Base-by-base conservation (phyloP, 1,140 invertebrate genomes). In the Drosophila seguyi region DNA sequence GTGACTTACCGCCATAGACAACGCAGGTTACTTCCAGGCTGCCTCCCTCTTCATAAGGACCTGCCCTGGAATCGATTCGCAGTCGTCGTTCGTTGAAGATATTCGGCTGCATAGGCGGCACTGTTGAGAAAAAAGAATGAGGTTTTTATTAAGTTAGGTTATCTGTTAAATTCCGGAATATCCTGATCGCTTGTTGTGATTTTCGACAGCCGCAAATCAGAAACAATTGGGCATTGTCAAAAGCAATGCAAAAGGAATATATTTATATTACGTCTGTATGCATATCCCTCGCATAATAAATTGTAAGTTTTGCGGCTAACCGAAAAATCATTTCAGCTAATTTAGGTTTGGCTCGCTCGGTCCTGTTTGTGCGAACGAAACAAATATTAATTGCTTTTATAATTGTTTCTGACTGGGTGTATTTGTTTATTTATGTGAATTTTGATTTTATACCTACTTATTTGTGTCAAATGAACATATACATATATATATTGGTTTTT, bases 11-110 rank as follows among this genome's bases (percentile, higher is more conserved):
- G 92, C 97, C 97, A 41, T 94, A 95, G 39, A 97, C 97, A 63
- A 96, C 94, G 93, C 97, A 98, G 71, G 95, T 96, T 58, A 98
- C 94, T 91, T 95, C 95, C 93, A 98, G 95, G 65, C 95, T 95
- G 14, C 95, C 95, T 20, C 96, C 97, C 93, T 98, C 97, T 83
- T 95, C 95, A 93, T 97, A 98, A 48, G 97, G 97, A 50, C 97
- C 97, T 36, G 97, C 96, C 13, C 95, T 93, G 8, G 94, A 94
- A 65, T 93, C 92, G 59, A 98, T 95, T 84, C 95, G 94, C 78
- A 95, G 82, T n/a, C n/a, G n/a, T n/a, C n/a, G n/a, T n/a, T n/a
- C n/a, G n/a, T n/a, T n/a, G n/a, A n/a, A n/a, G n/a, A 98, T 97
- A 65, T 95, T 95, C 34, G 97, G 97, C 82, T 95, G 95, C 71